Conservation (phyloP, 2,113 vertebrate genomes). For the Sciurus niger region DNA sequence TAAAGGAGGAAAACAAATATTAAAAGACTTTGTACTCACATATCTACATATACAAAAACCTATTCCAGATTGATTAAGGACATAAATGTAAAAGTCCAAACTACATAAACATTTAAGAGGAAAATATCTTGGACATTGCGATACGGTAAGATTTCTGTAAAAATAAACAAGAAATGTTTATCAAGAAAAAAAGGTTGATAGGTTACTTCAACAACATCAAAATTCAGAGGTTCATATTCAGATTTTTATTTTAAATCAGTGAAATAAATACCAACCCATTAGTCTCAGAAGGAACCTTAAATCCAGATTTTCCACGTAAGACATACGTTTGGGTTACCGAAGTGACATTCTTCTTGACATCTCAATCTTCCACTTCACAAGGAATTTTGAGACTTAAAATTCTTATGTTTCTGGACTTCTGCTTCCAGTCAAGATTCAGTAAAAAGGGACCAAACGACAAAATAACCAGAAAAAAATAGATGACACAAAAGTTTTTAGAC, state of each 20-base stretch:
- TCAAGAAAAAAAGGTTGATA: background rate
- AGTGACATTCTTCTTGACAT: constrained; percentile 32
- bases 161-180: background rate
- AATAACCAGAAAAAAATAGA: constrained; percentile 9
- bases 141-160: background rate
- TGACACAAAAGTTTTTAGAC: constrained; percentile 30
- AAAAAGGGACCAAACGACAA: constrained; percentile 27
- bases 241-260: constrained; percentile 37
- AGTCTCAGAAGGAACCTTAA: constrained; percentile 21
- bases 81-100: constrained; percentile 21
- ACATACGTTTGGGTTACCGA: background rate
- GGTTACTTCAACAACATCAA: constrained; percentile 13
- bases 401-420: constrained; percentile 6
- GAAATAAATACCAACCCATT: constrained; percentile 18
- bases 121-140: constrained; percentile 17
- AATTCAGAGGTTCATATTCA: background rate
- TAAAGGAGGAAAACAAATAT: background rate
- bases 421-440: background rate
- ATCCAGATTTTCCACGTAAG: background rate
- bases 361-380: background rate
- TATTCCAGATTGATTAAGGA: background rate
- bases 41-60: background rate
- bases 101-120: constrained; percentile 18
- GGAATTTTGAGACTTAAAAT: constrained; percentile 42
- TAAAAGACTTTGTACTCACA: background rate